phyloP scores from a whole-genome alignment of 2,797 vertebrate genomes.

The Meriones psammophilus region DNA sequence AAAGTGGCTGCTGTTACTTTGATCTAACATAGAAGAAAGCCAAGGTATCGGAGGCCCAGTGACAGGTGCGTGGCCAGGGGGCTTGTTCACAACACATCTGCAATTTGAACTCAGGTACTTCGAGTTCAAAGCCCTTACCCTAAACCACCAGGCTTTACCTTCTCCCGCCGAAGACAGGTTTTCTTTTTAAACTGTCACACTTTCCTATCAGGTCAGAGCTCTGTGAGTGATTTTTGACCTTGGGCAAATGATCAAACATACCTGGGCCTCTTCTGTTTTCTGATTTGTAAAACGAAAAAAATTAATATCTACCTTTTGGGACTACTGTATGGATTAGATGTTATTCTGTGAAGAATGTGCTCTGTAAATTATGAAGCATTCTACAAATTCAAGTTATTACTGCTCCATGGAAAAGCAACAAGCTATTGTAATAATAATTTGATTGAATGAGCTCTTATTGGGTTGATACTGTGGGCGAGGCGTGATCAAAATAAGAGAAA shows the following conservation, averaged over 20 bases:
- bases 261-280: slow-evolving; percentile 22
- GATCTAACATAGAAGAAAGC: not conserved
- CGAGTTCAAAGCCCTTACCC: not conserved
- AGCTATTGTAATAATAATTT: slow-evolving; percentile 75
- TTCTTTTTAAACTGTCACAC: not conserved
- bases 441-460: slow-evolving; percentile 68
- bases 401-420: slow-evolving; percentile 57
- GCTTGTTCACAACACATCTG: not conserved
- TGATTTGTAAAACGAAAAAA: slow-evolving; percentile 73
- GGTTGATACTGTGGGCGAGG: slow-evolving; percentile 65
- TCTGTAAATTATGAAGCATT: slow-evolving; percentile 66
- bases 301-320: slow-evolving; percentile 71
- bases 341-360: slow-evolving; percentile 66
- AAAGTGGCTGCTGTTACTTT: not conserved
- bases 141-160: not conserved
- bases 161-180: not conserved
- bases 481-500: slow-evolving; percentile 79
- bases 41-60: not conserved
- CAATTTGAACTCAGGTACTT: not conserved
- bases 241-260: slow-evolving; percentile 54
- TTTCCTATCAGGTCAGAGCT: not conserved
- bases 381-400: slow-evolving; percentile 74
- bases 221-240: slow-evolving; percentile 50
- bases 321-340: slow-evolving; percentile 62
- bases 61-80: not conserved